phyloP scores from a whole-genome alignment of 1,140 invertebrate species.

The Drosophila leontia region DNA sequence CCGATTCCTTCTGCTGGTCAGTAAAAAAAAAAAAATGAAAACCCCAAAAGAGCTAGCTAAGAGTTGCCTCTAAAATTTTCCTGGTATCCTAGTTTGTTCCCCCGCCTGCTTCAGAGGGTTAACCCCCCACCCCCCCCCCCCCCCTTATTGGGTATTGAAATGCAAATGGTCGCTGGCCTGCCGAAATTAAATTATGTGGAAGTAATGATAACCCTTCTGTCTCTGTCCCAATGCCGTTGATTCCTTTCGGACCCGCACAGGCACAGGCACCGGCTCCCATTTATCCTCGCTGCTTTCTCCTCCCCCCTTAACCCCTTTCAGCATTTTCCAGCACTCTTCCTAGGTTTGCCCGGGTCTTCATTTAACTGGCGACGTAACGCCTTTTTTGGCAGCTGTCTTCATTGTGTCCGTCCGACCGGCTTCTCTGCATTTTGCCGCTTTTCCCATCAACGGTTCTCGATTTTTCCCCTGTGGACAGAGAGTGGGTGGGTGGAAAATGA shows the following conservation, averaged over 20 bases:
- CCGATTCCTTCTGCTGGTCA: conserved; percentile 43
- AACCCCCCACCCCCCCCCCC: no score
- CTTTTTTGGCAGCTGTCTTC: conserved; percentile 80
- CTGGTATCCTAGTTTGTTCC: conserved; percentile 2
- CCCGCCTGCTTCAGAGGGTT: background rate
- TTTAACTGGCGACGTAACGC: conserved; percentile 76
- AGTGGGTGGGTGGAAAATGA: conserved; percentile 60
- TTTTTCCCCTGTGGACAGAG: conserved; percentile 12
- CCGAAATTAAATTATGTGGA: conserved; percentile 84
- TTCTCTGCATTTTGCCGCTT: conserved; percentile 14
- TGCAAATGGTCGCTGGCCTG: conserved; percentile 78
- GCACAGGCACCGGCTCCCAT: conserved; percentile 23
- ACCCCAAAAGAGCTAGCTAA: background rate
- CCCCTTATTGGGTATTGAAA: no score
- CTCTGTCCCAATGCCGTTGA: conserved; percentile 46
- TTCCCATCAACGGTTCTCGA: conserved; percentile 27
- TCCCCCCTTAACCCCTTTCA: no score
- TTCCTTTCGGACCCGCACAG: conserved; percentile 14
- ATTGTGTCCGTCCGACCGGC: conserved; percentile 19
- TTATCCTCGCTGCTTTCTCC: background rate
- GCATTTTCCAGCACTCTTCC: background rate
- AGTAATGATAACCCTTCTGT: conserved; percentile 84
- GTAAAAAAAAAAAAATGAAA: background rate
- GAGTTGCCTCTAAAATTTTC: conserved; percentile 17
- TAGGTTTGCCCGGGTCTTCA: conserved; percentile 30